Evolutionary conservation across 2,888 invertebrate species (phyloP).

Genomic region (Eupithecia subfuscata): DNA sequence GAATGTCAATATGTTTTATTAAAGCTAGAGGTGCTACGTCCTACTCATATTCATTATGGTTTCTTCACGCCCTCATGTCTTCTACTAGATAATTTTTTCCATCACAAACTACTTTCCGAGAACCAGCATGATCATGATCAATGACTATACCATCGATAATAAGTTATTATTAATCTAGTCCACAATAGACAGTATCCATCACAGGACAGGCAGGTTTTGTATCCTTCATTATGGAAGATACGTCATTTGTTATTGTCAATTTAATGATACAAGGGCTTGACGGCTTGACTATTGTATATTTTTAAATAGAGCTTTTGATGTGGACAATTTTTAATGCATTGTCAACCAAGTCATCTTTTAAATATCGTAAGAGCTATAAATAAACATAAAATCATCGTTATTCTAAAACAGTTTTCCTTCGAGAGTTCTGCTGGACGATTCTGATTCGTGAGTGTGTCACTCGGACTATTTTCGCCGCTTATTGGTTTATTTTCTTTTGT

Average conservation of each 20-base stretch:
- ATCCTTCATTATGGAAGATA: slow-evolving; percentile 24
- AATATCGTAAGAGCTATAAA: not conserved
- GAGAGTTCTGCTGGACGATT: too few species aligned
- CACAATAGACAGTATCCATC: slow-evolving; percentile 40
- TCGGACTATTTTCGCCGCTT: too few species aligned
- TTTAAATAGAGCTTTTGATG: slow-evolving; percentile 17
- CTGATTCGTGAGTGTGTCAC: too few species aligned
- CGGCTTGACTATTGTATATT: slow-evolving; percentile 34
- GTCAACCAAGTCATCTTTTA: not conserved
- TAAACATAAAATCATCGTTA: too few species aligned
- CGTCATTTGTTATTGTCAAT: slow-evolving; percentile 49
- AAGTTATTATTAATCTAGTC: slow-evolving; percentile 32
- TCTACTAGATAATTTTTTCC: not conserved
- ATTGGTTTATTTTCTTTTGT: too few species aligned
- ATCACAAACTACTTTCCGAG: slow-evolving; percentile 12
- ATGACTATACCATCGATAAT: slow-evolving; percentile 26
- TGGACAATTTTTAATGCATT: slow-evolving; percentile 9
- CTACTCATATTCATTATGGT: not conserved
- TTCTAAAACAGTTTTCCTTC: too few species aligned
- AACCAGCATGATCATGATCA: slow-evolving; percentile 21
- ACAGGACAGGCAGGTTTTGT: slow-evolving; percentile 40
- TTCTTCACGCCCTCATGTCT: not conserved
- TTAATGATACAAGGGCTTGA: slow-evolving; percentile 43
- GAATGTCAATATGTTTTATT: not conserved
- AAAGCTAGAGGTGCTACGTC: not conserved